A percentile compares a stretch with the other conserved stretches of the same genome.
Evolutionary conservation across 2,888 invertebrate genomes (phyloP).

Genomic region (Chirona hameri): DNA sequence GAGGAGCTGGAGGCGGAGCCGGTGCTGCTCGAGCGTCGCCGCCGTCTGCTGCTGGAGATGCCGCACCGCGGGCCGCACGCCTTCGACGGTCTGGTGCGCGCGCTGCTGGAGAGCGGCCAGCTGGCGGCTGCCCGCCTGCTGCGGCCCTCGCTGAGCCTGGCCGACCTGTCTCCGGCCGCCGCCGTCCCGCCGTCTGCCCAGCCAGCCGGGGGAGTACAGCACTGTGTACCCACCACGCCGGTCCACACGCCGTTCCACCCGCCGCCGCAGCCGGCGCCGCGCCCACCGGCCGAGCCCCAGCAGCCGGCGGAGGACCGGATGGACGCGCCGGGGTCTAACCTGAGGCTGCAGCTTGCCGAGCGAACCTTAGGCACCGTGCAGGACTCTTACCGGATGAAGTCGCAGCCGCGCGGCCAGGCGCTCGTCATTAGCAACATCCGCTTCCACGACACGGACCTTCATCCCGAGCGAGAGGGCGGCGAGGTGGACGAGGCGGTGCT

Average conservation of each 20-base stretch:
- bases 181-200: too few relatives aligned
- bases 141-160: background rate
- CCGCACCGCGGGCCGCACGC: conserved; percentile 5
- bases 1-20: background rate
- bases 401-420: conserved; percentile 1
- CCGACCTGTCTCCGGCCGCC: background rate
- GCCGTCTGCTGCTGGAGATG: background rate
- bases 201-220: too few relatives aligned
- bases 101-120: conserved; percentile 5
- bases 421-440: background rate
- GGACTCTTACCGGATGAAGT: background rate
- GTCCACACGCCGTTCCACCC: too few relatives aligned
- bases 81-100: background rate
- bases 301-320: background rate
- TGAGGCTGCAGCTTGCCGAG: background rate
- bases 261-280: background rate
- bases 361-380: background rate
- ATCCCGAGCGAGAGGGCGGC: background rate
- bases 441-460: background rate
- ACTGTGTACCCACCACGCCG: background rate
- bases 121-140: conserved; percentile 3
- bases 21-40: background rate
- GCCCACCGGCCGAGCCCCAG: background rate
- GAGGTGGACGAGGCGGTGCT: conserved; percentile 7
- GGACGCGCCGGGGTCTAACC: background rate